phyloP scores from a whole-genome alignment of 2,113 vertebrate genomes.

The Misgurnus anguillicaudatus region DNA sequence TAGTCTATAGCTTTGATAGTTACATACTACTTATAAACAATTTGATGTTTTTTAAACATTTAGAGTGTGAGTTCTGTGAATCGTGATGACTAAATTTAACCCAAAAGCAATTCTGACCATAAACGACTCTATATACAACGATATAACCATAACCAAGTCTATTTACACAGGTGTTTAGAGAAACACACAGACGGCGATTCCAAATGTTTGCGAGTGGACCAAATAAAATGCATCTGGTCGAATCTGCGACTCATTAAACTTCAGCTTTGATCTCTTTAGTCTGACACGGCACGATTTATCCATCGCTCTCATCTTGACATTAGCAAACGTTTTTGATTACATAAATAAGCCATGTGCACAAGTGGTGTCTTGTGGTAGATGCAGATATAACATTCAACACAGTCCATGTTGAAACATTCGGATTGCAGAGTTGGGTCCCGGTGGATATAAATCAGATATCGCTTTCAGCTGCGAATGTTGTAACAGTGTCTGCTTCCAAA shows the following conservation, averaged over 20 bases:
- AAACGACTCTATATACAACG: not conserved
- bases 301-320: not conserved
- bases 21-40: no score
- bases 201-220: constrained; percentile 56
- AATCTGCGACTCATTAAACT: constrained; percentile 5
- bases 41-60: no score
- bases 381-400: not conserved
- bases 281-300: not conserved
- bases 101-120: not conserved
- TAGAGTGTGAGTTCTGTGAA: no score
- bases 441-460: constrained; percentile 4
- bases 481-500: constrained; percentile 51
- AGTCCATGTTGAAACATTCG: constrained; percentile 43
- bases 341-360: not conserved
- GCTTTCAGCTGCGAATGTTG: constrained; percentile 32
- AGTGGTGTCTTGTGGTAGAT: not conserved
- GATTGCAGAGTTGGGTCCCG: constrained; percentile 39
- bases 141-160: not conserved
- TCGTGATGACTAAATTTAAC: no score
- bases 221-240: constrained; percentile 56
- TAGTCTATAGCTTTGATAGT: no score
- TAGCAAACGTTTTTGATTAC: constrained; percentile 23
- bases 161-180: not conserved
- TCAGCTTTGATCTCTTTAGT: not conserved
- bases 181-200: constrained; percentile 8